These are phyloP conservation scores for Myiozetetes cayanensis DNA, from an alignment of 2,113 vertebrate species.

Conservation along the genomic window DNA sequence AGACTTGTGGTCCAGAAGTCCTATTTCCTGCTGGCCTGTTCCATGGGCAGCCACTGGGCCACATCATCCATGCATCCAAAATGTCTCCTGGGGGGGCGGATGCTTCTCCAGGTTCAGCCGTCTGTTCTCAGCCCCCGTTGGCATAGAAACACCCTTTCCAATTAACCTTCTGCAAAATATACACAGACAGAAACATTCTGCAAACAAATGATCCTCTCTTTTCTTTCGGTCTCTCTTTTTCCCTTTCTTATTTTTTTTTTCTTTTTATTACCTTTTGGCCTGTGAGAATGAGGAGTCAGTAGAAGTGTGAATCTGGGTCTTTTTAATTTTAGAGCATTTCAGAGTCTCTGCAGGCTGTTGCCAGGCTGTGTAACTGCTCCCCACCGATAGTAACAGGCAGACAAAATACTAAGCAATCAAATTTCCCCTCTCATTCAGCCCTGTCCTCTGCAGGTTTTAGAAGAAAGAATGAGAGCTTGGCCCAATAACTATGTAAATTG, in stretches of 20 bases:
- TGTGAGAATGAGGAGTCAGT: not conserved
- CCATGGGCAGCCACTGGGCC: not conserved
- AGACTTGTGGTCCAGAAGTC: not conserved
- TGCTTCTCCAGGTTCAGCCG: not conserved
- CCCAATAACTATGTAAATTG: conserved; percentile 24
- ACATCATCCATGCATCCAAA: not conserved
- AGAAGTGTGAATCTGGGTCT: not conserved
- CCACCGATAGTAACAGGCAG: not conserved
- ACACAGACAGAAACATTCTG: not conserved
- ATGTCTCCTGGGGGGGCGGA: not conserved
- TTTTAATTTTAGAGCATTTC: conserved; percentile 23
- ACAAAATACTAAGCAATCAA: conserved; percentile 29
- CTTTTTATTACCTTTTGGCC: not conserved
- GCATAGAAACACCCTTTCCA: conserved; percentile 53
- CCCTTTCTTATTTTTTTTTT: not conserved
- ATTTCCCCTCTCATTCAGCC: not conserved
- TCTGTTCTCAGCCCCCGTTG: conserved; percentile 38
- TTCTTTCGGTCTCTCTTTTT: not conserved
- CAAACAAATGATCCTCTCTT: not conserved
- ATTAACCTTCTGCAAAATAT: conserved; percentile 18
- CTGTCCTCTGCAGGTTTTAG: not conserved
- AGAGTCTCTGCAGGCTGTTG: not conserved
- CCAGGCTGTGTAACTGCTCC: conserved; percentile 25
- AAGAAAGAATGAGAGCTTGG: not conserved
- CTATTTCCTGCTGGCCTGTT: not conserved